phyloP scores from a whole-genome alignment of 2,113 vertebrate genomes.

The Cryptotis parvus region DNA sequence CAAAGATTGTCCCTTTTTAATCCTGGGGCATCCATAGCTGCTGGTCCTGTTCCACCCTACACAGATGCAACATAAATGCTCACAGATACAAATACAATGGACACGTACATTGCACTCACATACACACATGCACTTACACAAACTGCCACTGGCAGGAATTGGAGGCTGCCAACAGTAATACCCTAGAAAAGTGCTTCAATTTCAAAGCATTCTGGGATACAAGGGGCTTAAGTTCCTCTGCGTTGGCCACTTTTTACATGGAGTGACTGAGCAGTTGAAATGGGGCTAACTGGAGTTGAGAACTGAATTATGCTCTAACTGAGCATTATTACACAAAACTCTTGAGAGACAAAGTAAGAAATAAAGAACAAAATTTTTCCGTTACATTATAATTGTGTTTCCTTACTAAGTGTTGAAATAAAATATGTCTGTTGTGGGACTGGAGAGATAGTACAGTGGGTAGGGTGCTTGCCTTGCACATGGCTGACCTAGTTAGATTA shows the following conservation, averaged over 20 bases:
- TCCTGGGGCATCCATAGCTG: neutral
- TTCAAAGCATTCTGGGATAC: too few relatives aligned
- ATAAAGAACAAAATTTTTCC: neutral
- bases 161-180: neutral
- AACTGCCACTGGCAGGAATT: neutral
- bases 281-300: neutral
- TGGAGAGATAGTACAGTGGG: too few relatives aligned
- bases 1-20: neutral
- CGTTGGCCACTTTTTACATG: neutral
- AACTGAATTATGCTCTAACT: neutral
- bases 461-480: too few relatives aligned
- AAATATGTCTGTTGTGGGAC: neutral
- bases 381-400: neutral
- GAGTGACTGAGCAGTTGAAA: neutral
- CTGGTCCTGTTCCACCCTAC: neutral
- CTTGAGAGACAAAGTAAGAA: neutral
- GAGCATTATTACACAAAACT: neutral
- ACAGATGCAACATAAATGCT: neutral
- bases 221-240: too few relatives aligned
- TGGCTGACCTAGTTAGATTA: too few relatives aligned
- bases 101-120: too few relatives aligned
- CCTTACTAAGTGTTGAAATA: constrained; percentile 12
- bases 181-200: neutral
- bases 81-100: neutral
- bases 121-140: neutral